Evolutionary conservation across 2,113 vertebrate genomes (phyloP).

Genomic region (Xiphophorus maculatus): DNA sequence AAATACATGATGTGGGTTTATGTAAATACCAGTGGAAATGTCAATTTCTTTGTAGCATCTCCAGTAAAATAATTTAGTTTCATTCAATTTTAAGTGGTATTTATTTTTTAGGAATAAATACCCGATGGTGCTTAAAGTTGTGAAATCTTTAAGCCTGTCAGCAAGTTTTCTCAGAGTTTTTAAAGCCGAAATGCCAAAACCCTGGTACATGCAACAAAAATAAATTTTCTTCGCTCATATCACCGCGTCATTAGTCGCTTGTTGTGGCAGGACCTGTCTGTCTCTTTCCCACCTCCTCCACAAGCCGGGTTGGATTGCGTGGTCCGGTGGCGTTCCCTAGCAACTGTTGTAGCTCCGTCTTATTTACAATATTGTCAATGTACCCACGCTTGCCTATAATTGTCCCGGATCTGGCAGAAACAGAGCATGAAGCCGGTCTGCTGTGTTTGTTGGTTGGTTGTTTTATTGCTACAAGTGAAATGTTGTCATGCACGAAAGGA

Average conservation of each 20-base stretch:
- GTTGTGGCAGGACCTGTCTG: conserved; percentile 22
- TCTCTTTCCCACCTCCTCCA: conserved; percentile 34
- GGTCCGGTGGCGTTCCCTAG: conserved; percentile 67
- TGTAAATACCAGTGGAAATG: no score
- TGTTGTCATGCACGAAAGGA: neutral
- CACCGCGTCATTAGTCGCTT: conserved; percentile 17
- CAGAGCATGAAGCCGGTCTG: conserved; percentile 24
- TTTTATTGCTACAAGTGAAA: neutral
- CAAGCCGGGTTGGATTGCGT: conserved; percentile 39
- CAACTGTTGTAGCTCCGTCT: conserved; percentile 57
- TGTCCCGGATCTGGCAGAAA: conserved; percentile 36
- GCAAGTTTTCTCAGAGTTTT: neutral
- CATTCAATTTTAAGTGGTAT: neutral
- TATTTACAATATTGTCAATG: conserved; percentile 52
- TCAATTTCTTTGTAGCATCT: no score
- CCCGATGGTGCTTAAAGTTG: neutral
- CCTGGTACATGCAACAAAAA: neutral
- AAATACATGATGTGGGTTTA: no score
- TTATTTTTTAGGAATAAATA: neutral
- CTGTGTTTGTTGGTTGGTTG: neutral
- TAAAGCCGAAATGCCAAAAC: no score
- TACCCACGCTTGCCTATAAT: conserved; percentile 56
- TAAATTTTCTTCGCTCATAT: conserved; percentile 14
- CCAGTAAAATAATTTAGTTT: neutral
- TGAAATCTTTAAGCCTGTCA: neutral